Percentiles rank a stretch among this genome's conserved stretches.
Conservation (phyloP, 1,140 invertebrate genomes). For the Hirudo medicinalis region DNA sequence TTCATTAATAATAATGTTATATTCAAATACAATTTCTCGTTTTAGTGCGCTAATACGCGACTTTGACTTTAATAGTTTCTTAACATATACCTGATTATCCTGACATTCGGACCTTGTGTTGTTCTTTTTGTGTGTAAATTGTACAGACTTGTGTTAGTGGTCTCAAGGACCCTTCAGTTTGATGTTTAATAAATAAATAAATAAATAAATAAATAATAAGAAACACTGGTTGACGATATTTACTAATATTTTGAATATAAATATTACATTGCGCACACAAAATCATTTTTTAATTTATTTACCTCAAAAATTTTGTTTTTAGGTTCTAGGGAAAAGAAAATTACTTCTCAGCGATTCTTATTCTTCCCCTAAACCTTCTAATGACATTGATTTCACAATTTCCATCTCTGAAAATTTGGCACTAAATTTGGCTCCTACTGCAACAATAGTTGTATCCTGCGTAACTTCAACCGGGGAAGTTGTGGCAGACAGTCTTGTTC, state of each 20-base stretch:
- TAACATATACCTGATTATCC: too few species aligned
- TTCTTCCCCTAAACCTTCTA: not conserved
- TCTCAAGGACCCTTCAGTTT: too few species aligned
- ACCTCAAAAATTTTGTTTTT: not conserved
- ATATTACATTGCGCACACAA: not conserved
- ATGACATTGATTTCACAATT: not conserved
- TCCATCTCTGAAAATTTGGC: slow-evolving; percentile 17
- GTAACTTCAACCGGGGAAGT: slow-evolving; percentile 57
- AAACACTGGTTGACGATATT: not conserved
- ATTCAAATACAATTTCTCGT: too few species aligned
- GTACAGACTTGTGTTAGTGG: too few species aligned
- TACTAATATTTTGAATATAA: not conserved
- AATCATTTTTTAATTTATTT: not conserved
- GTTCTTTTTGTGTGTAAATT: too few species aligned
- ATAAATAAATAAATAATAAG: too few species aligned
- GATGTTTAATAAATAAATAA: too few species aligned
- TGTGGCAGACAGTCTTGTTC: slow-evolving; percentile 58
- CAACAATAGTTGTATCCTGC: slow-evolving; percentile 65
- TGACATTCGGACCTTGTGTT: too few species aligned
- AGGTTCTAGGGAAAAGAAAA: not conserved
- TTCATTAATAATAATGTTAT: too few species aligned
- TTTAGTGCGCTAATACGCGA: too few species aligned
- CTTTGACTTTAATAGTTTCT: too few species aligned
- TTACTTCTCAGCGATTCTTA: not conserved
- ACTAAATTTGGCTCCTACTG: slow-evolving; percentile 67